Evolutionary conservation across 2,113 vertebrate species (phyloP).

Genomic region (Felis chaus): DNA sequence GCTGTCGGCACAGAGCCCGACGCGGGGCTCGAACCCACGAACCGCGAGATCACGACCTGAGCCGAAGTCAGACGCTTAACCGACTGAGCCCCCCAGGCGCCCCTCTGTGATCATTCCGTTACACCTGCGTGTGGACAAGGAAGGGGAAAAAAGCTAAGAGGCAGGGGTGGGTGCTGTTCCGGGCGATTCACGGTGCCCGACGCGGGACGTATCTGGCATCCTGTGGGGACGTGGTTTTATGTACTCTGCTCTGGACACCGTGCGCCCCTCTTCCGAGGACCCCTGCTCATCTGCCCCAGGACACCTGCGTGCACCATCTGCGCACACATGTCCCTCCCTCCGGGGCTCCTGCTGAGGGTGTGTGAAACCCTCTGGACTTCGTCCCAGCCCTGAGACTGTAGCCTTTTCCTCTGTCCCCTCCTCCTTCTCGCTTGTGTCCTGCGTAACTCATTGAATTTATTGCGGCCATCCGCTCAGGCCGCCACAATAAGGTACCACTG

Average conservation of each 20-base stretch:
- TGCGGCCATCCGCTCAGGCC: not conserved
- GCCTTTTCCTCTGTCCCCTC: not conserved
- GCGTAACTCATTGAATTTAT: too few species aligned
- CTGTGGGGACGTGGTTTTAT: rapidly evolving
- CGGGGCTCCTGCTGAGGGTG: not conserved
- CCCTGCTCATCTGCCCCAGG: not conserved
- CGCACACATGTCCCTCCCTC: not conserved
- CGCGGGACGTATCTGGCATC: not conserved
- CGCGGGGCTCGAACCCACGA: too few species aligned
- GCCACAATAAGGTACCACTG: not conserved
- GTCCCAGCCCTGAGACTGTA: not conserved
- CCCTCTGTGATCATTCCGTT: not conserved
- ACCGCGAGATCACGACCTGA: too few species aligned
- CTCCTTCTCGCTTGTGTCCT: not conserved
- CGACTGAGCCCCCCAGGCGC: too few species aligned
- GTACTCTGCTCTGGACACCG: not conserved
- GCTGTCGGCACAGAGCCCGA: too few species aligned
- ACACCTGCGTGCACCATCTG: rapidly evolving
- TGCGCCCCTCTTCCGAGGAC: not conserved
- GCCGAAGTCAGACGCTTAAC: too few species aligned
- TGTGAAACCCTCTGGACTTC: not conserved
- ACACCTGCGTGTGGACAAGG: not conserved
- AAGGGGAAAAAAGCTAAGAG: not conserved
- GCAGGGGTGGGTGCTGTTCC: not conserved
- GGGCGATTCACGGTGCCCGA: rapidly evolving